Evolutionary conservation across 2,888 invertebrate genomes (phyloP), one percentile per base, ranked within the genome.

Genomic region (Limenitis camilla): DNA sequence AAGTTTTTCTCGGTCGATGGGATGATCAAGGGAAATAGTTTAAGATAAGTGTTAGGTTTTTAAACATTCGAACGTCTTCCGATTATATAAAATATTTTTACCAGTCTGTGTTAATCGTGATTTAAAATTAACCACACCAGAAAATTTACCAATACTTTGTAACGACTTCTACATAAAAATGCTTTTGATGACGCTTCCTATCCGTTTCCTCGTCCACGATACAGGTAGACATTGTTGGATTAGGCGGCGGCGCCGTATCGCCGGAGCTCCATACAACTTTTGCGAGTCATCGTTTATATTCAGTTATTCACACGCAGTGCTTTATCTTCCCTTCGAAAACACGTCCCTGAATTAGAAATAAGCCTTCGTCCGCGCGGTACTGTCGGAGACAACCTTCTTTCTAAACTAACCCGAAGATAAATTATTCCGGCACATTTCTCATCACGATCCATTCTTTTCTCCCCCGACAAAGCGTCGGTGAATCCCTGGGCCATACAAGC

Each of bases 341-440:
- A 69, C 70, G 71, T 74, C 68, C 68, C 72, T 77, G 75, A 79
- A 80, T 83, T 76, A 79, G 74, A 74, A 76, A 78, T 78, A 78
- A 78, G 73, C 75, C 71, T 70, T 74, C 75, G 76, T 74, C 70
- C 69, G 69, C 69, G 62, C 68, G 67, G 67, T 70, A 67, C 67
- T 75, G 72, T 63, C 67, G 62, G 69, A 74, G 74, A 76, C 69
- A 69, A 75, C 76, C 73, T 77, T 74, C 73, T 76, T 70, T 71
- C 71, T 72, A 75, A 81, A 77, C 78, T 77, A 75, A 79, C 77
- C 77, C 71, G 67, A 77, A 77, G 77, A 82, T 81, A 82, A 82
- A 82, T 83, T 83, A 81, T 85, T 81, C 77, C 71, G 69, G 72
- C 72, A 77, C 76, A 81, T 83, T 82, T 83, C 78, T 78, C 80